These are phyloP conservation scores for Drosophila willistoni DNA, from an alignment of 1,140 invertebrate genomes.

Conservation along the genomic window DNA sequence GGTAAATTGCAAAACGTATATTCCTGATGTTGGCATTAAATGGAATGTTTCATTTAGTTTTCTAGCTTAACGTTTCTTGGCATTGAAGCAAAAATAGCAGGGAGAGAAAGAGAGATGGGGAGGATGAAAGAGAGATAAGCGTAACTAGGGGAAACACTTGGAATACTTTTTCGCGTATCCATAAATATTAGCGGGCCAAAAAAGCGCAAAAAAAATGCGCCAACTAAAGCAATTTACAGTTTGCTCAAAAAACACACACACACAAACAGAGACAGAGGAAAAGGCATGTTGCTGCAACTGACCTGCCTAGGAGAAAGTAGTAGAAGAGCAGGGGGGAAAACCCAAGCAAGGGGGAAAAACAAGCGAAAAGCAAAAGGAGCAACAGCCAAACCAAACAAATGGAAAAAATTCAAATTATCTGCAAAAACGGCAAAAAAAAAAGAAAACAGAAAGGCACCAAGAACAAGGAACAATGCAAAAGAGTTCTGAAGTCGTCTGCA, in stretches of 20 bases:
- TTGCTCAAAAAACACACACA: conserved; percentile 48
- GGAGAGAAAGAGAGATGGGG: not conserved
- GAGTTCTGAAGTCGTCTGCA: conserved; percentile 8
- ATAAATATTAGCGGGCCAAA: conserved; percentile 9
- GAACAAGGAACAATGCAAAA: conserved; percentile 12
- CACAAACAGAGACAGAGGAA: not conserved
- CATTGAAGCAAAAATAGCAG: not conserved
- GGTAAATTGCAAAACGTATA: not conserved
- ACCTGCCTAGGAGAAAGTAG: conserved; percentile 43
- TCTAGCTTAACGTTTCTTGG: conserved; percentile 6
- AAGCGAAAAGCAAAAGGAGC: not conserved
- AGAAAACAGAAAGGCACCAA: conserved; percentile 25
- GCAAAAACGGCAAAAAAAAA: conserved; percentile 55
- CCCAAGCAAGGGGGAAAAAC: not conserved
- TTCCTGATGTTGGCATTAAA: conserved; percentile 6
- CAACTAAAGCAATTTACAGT: conserved; percentile 81
- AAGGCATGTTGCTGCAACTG: conserved; percentile 66
- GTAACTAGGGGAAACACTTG: conserved; percentile 14
- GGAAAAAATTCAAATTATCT: conserved; percentile 79
- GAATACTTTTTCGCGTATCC: conserved; percentile 14
- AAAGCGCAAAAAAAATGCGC: conserved; percentile 59
- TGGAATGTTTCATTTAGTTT: conserved; percentile 14
- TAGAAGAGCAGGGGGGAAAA: not conserved
- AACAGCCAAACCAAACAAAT: conserved; percentile 69
- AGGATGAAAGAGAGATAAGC: not conserved